These are phyloP conservation scores for Sarcophaga peregrina DNA, from an alignment of 1,140 invertebrate species.

Conservation along the genomic window DNA sequence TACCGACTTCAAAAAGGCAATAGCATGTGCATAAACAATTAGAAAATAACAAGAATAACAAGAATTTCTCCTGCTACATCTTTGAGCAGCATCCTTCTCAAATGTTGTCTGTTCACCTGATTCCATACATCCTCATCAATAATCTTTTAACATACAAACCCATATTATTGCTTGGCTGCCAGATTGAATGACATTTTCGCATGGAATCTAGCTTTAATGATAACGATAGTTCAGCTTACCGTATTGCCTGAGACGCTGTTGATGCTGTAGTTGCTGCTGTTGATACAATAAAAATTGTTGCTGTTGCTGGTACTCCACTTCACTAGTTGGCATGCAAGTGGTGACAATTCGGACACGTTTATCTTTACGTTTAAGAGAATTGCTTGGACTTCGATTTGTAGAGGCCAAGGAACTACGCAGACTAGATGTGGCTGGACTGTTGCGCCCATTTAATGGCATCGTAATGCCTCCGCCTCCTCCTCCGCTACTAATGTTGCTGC, in stretches of 20 bases:
- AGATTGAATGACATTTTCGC: not conserved
- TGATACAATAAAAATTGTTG: not conserved
- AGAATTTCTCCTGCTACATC: constrained; percentile 14
- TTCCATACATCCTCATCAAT: not conserved
- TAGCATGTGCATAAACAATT: constrained; percentile 41
- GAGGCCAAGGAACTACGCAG: constrained; percentile 62
- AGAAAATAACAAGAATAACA: constrained; percentile 14
- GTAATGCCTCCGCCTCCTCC: constrained; percentile 43
- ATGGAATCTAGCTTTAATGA: not conserved
- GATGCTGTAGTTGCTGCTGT: constrained; percentile 14
- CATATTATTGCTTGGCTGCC: not conserved
- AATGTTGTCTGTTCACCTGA: not conserved
- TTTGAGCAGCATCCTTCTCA: not conserved
- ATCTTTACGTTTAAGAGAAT: constrained; percentile 59
- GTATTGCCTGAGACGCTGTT: constrained; percentile 51
- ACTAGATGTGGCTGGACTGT: constrained; percentile 60
- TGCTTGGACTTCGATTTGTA: constrained; percentile 58
- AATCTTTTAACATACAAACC: not conserved
- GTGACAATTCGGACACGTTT: constrained; percentile 63
- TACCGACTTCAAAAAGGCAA: constrained; percentile 39
- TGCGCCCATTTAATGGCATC: constrained; percentile 50
- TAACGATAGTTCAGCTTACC: constrained; percentile 51
- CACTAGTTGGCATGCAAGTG: constrained; percentile 45
- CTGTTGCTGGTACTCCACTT: constrained; percentile 19
- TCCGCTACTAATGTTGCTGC: constrained; percentile 7